Conservation (phyloP, 2,888 invertebrate species). For the Stenotaenia linearis region DNA sequence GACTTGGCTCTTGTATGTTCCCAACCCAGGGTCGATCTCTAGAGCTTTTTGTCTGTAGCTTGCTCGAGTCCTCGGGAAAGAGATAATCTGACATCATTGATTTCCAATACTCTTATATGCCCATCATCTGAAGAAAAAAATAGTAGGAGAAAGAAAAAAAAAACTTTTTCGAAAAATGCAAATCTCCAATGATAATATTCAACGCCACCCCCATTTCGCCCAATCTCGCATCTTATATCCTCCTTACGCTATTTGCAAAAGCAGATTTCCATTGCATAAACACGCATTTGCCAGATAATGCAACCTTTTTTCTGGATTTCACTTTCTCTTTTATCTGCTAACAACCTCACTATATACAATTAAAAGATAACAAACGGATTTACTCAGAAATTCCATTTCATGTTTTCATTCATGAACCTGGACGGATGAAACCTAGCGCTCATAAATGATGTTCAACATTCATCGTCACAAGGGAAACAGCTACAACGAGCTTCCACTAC, state of each 20-base stretch:
- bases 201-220: too few species aligned
- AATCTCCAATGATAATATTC: neutral
- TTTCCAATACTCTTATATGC: constrained; percentile 26
- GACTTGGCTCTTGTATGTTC: neutral
- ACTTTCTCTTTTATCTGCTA: neutral
- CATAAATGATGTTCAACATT: neutral
- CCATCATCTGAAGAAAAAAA: neutral
- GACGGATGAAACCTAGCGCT: neutral
- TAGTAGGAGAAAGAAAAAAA: neutral
- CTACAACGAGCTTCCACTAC: neutral
- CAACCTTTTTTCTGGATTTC: neutral
- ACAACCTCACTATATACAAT: neutral
- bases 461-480: neutral
- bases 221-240: neutral
- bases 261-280: neutral
- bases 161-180: neutral
- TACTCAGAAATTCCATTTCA: neutral
- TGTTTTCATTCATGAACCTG: neutral
- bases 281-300: neutral
- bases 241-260: neutral
- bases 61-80: neutral
- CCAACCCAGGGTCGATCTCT: neutral
- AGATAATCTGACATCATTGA: constrained; percentile 29
- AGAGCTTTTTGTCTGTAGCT: neutral
- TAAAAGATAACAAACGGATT: neutral